A percentile compares a stretch with the other conserved stretches of the same genome.
Evolutionary conservation across 2,113 vertebrate genomes (phyloP).

Genomic region (Apteryx owenii): DNA sequence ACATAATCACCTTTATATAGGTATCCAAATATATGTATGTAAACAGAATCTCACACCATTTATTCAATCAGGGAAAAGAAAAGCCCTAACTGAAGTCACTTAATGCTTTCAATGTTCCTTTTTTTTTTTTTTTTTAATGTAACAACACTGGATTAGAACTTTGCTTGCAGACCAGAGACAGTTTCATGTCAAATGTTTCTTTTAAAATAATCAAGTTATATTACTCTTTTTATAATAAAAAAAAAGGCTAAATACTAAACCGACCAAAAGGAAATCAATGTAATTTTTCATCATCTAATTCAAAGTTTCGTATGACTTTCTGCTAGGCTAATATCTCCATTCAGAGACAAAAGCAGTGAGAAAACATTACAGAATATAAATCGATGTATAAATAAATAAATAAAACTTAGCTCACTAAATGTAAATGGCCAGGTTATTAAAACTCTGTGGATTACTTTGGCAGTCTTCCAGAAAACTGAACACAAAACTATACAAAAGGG

Average conservation of each 20-base stretch:
- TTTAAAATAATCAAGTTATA: not conserved
- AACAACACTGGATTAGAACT: not conserved
- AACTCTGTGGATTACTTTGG: not conserved
- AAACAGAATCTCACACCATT: not conserved
- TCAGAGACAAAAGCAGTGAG: not conserved
- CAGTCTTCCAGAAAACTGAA: not conserved
- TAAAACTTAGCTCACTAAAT: not conserved
- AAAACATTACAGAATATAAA: not conserved
- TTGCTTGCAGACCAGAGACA: not conserved
- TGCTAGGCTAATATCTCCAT: not conserved
- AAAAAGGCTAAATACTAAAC: not conserved
- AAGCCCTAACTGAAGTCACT: not conserved
- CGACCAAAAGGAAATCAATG: not conserved
- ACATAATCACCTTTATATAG: not conserved
- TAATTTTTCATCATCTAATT: not conserved
- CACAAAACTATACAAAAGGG: not conserved
- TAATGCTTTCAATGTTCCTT: not conserved
- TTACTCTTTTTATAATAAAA: not conserved
- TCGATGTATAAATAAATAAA: not conserved
- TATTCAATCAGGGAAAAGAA: not conserved
- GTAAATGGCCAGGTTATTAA: not conserved
- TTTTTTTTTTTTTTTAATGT: not conserved
- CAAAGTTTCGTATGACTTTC: too few species aligned
- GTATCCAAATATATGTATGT: not conserved
- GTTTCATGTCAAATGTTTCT: not conserved